These are phyloP conservation scores for Acanthurus lineatus DNA, from an alignment of 2,797 vertebrate genomes.

Conservation along the genomic window DNA sequence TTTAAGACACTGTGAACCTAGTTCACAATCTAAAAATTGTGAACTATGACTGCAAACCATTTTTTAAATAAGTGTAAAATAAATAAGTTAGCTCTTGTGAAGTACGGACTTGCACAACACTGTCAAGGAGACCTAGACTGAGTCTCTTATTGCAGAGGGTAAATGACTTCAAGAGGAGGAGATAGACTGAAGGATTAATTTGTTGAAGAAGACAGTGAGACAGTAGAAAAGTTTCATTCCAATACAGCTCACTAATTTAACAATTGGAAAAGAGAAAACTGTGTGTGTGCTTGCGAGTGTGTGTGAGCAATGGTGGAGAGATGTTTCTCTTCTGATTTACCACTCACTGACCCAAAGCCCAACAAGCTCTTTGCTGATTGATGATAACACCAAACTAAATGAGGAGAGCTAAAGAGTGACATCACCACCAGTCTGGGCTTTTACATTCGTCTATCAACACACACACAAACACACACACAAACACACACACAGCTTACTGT, in stretches of 20 bases:
- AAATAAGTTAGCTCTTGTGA: too few relatives aligned
- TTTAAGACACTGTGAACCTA: too few relatives aligned
- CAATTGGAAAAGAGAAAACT: conserved; percentile 20
- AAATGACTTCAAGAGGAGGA: conserved; percentile 22
- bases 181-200: conserved; percentile 21
- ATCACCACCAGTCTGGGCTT: conserved; percentile 75
- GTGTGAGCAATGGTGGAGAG: conserved; percentile 1
- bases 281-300: conserved; percentile 16
- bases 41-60: too few relatives aligned
- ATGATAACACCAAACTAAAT: conserved; percentile 75
- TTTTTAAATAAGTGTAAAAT: too few relatives aligned
- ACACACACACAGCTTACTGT: conserved; percentile 72
- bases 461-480: conserved; percentile 24
- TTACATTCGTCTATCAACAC: conserved; percentile 25
- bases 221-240: conserved; percentile 16
- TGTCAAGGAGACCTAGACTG: not conserved
- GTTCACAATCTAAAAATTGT: too few relatives aligned
- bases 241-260: conserved; percentile 42
- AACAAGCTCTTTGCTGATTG: conserved; percentile 75
- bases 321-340: conserved; percentile 67
- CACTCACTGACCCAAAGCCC: conserved; percentile 53
- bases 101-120: too few relatives aligned
- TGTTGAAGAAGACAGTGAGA: not conserved
- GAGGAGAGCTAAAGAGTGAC: conserved; percentile 55
- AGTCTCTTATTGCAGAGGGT: conserved; percentile 21